Base-by-base conservation (phyloP, 1,140 invertebrate genomes). In the Choristoneura fumiferana region DNA sequence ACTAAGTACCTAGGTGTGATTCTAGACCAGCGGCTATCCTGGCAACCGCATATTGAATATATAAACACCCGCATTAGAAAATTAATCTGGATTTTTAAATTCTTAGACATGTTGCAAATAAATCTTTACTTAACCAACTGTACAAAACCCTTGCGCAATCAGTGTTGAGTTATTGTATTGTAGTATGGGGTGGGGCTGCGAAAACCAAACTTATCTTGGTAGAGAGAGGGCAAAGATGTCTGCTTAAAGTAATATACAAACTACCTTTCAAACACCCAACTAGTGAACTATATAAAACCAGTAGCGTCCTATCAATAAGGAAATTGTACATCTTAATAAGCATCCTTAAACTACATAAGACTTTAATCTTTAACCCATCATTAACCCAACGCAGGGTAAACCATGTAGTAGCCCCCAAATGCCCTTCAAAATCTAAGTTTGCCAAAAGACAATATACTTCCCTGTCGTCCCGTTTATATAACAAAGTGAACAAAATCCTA, bases 21-120 rank as follows among this genome's bases (percentile, higher is more conserved):
- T 3, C n/a, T 57, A 0, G 38, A 57, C 14, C 36, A 29, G 15
- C 14, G 37, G 2, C 18, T 57, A 10, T 22, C 38, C 1, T 57
- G 54, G 38, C 37, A 57, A 4, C 8, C 14, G 1, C 54, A 57
- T n/a, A 22, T 57, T 2, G 22, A 39, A 2, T 40, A 40, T 29
- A 17, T 57, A 4, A 29, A 39, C 14, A 22, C 22, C 4, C 39
- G 54, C n/a, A 54, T 37, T 1, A 13, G 54, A 4, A 57, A 57
- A 34, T 15, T 57, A 4, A 22, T 40, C 9, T 40, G 54, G 54
- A 39, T 57, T 1, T 57, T 57, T 14, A 55, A 22, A 38, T 29
- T 8, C 12, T 55, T 17, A 55, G 54, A 55, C 54, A 55, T 38
- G 17, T 53, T 34, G 49, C 22, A 15, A 37, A 18, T 2, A 37